These are phyloP conservation scores for Gymnocephalus cernua DNA, from an alignment of 2,113 vertebrate genomes.

Conservation along the genomic window DNA sequence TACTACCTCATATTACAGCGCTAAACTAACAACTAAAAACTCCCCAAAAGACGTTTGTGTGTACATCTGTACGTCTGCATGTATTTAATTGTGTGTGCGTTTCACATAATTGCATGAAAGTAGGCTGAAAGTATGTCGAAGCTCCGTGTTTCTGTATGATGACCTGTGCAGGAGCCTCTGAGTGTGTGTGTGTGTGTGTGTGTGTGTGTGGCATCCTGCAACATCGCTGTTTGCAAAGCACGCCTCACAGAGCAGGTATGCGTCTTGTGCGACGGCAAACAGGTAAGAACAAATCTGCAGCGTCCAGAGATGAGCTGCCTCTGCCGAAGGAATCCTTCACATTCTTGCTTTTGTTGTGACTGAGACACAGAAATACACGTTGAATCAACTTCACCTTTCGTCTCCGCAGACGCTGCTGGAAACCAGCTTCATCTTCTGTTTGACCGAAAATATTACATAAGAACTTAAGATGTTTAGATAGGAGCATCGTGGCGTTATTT, in stretches of 20 bases:
- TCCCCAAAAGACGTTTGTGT: neutral
- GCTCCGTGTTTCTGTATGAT: neutral
- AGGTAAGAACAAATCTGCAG: conserved; percentile 71
- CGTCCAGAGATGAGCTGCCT: conserved; percentile 31
- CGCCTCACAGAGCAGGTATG: conserved; percentile 60
- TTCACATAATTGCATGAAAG: conserved; percentile 10
- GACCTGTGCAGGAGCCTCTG: neutral
- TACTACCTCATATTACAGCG: too few relatives aligned
- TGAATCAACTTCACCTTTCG: conserved; percentile 6
- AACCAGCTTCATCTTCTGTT: neutral
- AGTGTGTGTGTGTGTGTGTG: conserved; percentile 15
- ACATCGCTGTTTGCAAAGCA: conserved; percentile 56
- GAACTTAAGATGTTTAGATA: conserved; percentile 1
- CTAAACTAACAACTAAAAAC: too few relatives aligned
- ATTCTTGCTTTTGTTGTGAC: conserved; percentile 73
- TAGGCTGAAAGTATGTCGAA: neutral
- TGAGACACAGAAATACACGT: conserved; percentile 38
- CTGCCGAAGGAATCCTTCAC: conserved; percentile 37
- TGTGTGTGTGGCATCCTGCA: conserved; percentile 44
- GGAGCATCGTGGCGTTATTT: conserved; percentile 13
- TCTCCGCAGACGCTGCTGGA: conserved; percentile 15
- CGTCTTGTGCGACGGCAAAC: conserved; percentile 51
- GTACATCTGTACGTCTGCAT: neutral
- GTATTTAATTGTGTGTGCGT: neutral
- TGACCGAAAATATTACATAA: conserved; percentile 54